Base-by-base conservation (phyloP, 2,113 vertebrate genomes). In the Platichthys stellatus region DNA sequence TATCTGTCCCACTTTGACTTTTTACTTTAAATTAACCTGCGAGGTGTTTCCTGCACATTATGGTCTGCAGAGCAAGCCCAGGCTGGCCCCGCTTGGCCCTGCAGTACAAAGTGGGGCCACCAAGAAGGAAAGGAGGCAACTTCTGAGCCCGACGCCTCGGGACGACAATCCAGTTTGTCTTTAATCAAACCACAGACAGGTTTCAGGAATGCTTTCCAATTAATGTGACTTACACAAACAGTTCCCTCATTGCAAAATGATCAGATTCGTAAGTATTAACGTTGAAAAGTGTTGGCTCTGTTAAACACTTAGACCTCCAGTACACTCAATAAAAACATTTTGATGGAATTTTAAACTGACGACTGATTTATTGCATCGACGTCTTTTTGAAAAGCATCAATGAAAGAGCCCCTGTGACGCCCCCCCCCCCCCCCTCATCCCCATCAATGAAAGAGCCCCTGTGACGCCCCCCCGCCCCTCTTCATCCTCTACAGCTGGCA, bases 401-500 rank as follows among this genome's bases (percentile, higher is more conserved):
- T 78, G 74, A 87, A 59, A 84, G 69, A 35, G 23, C 45, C 67
- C 49, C 24, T 23, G 13, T 3, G 12, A 28, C 4, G 13, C 79
- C 57, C 7, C 26, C 26, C 57, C 15, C 63, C 43, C 28, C 62
- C 63, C 20, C 26, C 40, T 24, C 64, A 68, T 83, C 81, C 83
- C n/a, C 78, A 80, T 87, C 81, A 88, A 70, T 78, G 74, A 87
- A 59, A 84, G 69, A 35, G 23, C 45, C 67, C 49, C 24, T 23
- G 13, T 3, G 12, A 28, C 4, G 13, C 79, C 57, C 7, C 26
- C 26, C 57, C 15, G 65, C 43, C 28, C 62, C 63, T 23, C 26
- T 45, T 24, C 64, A 68, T 83, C 81, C 83, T 76, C 72, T 76
- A 68, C 67, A 83, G 84, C 90, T 93, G 93, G 92, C 92, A 84